phyloP scores from a whole-genome alignment of 2,797 vertebrate species.

The Bufotes viridis region DNA sequence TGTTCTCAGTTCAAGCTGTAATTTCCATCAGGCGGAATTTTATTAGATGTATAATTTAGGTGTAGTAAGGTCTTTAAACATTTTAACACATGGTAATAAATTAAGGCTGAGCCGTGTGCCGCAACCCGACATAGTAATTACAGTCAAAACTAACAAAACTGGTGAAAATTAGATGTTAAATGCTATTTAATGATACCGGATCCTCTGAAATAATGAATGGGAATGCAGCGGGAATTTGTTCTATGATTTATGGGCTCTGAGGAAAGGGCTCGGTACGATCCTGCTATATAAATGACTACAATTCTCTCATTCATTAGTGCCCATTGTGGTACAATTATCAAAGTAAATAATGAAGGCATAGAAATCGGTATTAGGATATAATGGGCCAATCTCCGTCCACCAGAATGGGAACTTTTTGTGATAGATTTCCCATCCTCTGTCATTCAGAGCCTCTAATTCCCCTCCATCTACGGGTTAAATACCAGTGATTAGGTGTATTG shows the following conservation, averaged over 20 bases:
- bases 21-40: conserved; percentile 41
- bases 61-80: conserved; percentile 37
- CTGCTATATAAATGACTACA: neutral
- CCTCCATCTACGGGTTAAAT: too few relatives aligned
- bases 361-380: neutral
- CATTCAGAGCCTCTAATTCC: too few relatives aligned
- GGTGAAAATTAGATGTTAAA: conserved; percentile 27
- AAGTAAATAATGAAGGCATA: neutral
- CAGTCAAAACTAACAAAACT: conserved; percentile 22
- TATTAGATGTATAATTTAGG: conserved; percentile 45
- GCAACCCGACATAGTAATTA: conserved; percentile 37
- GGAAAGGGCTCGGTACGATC: neutral
- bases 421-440: too few relatives aligned
- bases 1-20: conserved; percentile 3
- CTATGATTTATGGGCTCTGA: neutral
- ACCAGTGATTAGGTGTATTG: too few relatives aligned
- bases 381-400: neutral
- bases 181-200: conserved; percentile 10
- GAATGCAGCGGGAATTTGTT: neutral
- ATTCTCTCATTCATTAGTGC: neutral
- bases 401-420: neutral
- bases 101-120: neutral
- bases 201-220: neutral
- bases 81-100: conserved; percentile 30
- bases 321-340: neutral